A percentile compares a stretch with the other conserved stretches of the same genome.
Conservation (phyloP, 1,140 invertebrate species). For the Radopholus similis region DNA sequence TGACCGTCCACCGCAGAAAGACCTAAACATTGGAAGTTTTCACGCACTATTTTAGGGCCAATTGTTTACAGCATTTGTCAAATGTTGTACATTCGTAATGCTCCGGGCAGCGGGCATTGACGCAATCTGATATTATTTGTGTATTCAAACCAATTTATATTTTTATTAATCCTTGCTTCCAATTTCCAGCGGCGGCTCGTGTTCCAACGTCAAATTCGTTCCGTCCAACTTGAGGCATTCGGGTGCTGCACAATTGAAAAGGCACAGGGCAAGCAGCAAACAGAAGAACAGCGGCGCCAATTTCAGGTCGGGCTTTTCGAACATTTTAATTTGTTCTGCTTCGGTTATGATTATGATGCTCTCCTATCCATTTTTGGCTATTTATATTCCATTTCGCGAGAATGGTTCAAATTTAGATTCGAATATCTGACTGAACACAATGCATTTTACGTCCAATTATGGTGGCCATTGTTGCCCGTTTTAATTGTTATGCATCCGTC, state of each 20-base stretch:
- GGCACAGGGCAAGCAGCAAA: neutral
- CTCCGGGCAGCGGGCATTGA: neutral
- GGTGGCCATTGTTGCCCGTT: too few relatives aligned
- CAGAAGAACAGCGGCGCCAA: neutral
- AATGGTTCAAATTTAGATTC: too few relatives aligned
- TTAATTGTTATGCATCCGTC: too few relatives aligned
- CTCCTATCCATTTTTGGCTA: too few relatives aligned
- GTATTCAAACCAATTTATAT: too few relatives aligned
- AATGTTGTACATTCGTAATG: neutral
- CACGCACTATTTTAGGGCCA: neutral
- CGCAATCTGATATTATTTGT: neutral
- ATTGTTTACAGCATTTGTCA: slow-evolving; percentile 15
- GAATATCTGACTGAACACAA: too few relatives aligned
- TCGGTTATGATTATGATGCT: too few relatives aligned
- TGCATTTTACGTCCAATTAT: too few relatives aligned
- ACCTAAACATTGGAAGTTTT: neutral
- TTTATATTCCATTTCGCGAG: too few relatives aligned
- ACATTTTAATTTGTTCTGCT: too few relatives aligned
- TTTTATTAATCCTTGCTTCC: too few relatives aligned
- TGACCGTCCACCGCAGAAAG: neutral
- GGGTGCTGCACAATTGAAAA: neutral
- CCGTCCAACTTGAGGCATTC: neutral
- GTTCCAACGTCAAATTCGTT: neutral
- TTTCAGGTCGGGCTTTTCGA: neutral
- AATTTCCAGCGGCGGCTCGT: neutral